These are phyloP conservation scores for Mionectes macconnelli DNA, from an alignment of 2,113 vertebrate species.

Conservation along the genomic window DNA sequence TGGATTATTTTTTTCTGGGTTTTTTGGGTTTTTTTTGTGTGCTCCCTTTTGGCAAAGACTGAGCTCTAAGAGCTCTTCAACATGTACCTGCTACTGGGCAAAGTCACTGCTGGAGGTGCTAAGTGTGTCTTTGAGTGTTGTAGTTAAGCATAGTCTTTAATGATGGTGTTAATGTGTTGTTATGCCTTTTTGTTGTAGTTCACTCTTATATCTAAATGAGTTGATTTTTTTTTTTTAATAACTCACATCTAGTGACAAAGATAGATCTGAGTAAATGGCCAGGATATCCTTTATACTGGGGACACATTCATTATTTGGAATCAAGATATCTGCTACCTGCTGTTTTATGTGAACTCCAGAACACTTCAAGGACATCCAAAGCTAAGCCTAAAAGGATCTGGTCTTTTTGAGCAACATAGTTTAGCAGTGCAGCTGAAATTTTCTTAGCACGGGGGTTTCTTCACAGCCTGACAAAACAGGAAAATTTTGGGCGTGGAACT, in stretches of 20 bases:
- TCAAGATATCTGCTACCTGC: neutral
- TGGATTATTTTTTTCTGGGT: neutral
- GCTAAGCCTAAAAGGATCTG: neutral
- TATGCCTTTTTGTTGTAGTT: neutral
- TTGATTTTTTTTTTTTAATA: neutral
- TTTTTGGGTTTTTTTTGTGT: too few relatives aligned
- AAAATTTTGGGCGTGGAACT: neutral
- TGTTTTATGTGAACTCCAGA: neutral
- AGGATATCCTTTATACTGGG: neutral
- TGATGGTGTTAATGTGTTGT: neutral
- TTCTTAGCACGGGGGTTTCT: neutral
- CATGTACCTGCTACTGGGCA: neutral
- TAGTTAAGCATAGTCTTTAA: neutral
- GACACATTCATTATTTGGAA: neutral
- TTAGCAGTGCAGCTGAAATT: neutral
- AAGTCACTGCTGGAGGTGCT: neutral
- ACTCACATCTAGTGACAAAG: neutral
- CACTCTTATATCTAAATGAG: accelerated
- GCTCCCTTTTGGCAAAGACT: neutral
- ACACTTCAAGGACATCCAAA: neutral
- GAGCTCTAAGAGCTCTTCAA: neutral
- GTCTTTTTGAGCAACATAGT: neutral
- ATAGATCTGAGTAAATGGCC: neutral
- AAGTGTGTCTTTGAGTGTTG: neutral
- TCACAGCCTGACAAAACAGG: neutral